These are phyloP conservation scores for Ginglymostoma cirratum DNA, from an alignment of 2,113 vertebrate genomes.

Conservation along the genomic window DNA sequence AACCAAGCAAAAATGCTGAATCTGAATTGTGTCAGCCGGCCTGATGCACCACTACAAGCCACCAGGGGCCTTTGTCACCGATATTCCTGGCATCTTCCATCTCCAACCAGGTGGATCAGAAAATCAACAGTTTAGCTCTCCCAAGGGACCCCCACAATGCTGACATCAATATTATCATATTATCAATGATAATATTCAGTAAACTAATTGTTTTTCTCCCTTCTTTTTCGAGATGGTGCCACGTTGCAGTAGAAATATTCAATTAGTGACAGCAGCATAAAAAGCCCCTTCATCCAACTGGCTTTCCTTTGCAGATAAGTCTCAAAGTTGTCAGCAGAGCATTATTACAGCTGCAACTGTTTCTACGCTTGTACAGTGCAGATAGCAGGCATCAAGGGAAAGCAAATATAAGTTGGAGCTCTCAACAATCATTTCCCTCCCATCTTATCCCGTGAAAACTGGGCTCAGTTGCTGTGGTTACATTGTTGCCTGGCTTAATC, in stretches of 20 bases:
- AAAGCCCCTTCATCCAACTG: not conserved
- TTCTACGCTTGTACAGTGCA: no score
- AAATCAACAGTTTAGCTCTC: not conserved
- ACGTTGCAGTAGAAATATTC: not conserved
- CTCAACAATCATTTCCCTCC: not conserved
- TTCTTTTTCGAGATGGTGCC: not conserved
- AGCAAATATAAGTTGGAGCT: not conserved
- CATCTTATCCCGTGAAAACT: not conserved
- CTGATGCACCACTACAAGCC: not conserved
- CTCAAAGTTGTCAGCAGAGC: not conserved
- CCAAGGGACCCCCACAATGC: not conserved
- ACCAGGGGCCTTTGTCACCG: no score
- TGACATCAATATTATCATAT: not conserved
- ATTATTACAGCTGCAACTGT: not conserved
- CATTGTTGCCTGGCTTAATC: not conserved
- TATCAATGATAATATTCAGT: not conserved
- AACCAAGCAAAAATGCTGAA: not conserved
- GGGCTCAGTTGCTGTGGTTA: not conserved
- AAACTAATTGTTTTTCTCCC: not conserved
- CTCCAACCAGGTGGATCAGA: no score
- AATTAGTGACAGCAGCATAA: not conserved
- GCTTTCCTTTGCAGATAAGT: not conserved
- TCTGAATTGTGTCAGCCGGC: not conserved
- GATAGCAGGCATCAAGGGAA: not conserved
- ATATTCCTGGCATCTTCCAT: no score